Evolutionary conservation across 2,797 vertebrate species (phyloP), one percentile per base, ranked within the genome.

Genomic region (Pteropus rufus): DNA sequence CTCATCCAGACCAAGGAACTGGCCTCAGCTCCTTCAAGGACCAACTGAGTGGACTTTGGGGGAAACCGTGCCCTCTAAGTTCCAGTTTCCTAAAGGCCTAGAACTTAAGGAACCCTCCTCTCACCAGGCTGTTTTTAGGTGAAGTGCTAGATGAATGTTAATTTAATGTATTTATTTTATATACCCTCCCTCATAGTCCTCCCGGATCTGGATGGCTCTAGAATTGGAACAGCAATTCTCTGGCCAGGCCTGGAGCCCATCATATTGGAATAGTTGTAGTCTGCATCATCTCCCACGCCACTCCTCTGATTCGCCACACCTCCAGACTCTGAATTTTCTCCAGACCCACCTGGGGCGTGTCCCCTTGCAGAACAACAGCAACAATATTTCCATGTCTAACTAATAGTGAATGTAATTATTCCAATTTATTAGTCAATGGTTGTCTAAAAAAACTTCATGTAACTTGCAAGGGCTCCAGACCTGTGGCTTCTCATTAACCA

Each of bases 231-330:
- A 39, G 56, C 29, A 2, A 3, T 60, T 70, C 44, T 89, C 62
- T 62, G 21, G 18, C 62, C 44, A 83, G 46, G 39, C 7, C 46
- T 75, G 56, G 29, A 62, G 9, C 19, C 39, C 52, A 0, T 81
- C 46, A n/a, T 23, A 2, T 0, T 5, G 1, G 44, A 18, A n/a
- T 39, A 2, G 0, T 5, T 31, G 14, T 26, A 29, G 31, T 34
- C 21, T 60, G 34, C 34, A 49, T 31, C 4, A 7, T 16, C 49
- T 31, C 79, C 41, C 34, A 6, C 1, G 3, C 49, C 34, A n/a
- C 5, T 39, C 58, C 31, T 31, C 16, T 65, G 19, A 39, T 19
- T 31, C 1, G 0, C 72, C 39, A 85, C 31, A n/a, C 34, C 77
- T 80, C 34, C 44, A 49, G 52, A 54, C 36, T 52, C 24, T 9